Evolutionary conservation across 1,140 invertebrate genomes (phyloP).

Genomic region (Drosophila orena): DNA sequence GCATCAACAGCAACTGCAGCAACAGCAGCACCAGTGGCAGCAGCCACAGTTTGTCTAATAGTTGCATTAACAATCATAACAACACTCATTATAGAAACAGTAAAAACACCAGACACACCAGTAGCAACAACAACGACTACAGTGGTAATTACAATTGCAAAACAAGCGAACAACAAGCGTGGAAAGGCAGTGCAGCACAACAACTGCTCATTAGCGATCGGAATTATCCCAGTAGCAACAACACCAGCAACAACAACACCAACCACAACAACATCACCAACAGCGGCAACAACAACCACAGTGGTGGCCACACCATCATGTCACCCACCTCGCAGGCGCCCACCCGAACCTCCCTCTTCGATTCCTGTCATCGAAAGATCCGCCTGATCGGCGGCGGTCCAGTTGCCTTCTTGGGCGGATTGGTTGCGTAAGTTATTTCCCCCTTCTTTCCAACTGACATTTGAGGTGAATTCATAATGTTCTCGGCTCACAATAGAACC

Average conservation of each 20-base stretch:
- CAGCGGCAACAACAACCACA: constrained; percentile 30
- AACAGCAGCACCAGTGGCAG: constrained; percentile 17
- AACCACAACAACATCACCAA: constrained; percentile 2
- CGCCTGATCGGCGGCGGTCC: constrained; percentile 88
- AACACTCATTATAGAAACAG: constrained; percentile 78
- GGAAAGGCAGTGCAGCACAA: constrained; percentile 60
- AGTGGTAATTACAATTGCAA: constrained; percentile 78
- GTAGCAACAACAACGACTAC: constrained; percentile 66
- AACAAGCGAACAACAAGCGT: constrained; percentile 73
- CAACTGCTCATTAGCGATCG: constrained; percentile 61
- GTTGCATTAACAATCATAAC: constrained; percentile 73
- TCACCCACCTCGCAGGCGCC: constrained; percentile 84
- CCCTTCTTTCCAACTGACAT: constrained; percentile 9
- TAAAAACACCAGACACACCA: constrained; percentile 59
- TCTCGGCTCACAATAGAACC: constrained; percentile 4
- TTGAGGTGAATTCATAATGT: constrained; percentile 23
- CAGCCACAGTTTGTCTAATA: constrained; percentile 70
- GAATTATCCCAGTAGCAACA: constrained; percentile 29
- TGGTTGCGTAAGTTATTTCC: constrained; percentile 88
- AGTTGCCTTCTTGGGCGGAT: constrained; percentile 88
- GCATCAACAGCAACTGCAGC: constrained; percentile 21
- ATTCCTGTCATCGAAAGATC: constrained; percentile 90
- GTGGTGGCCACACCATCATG: constrained; percentile 59
- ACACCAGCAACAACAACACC: constrained; percentile 12
- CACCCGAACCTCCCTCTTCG: constrained; percentile 88